These are phyloP conservation scores for Drosophila longiperda DNA, from an alignment of 2,888 invertebrate genomes.

Conservation along the genomic window DNA sequence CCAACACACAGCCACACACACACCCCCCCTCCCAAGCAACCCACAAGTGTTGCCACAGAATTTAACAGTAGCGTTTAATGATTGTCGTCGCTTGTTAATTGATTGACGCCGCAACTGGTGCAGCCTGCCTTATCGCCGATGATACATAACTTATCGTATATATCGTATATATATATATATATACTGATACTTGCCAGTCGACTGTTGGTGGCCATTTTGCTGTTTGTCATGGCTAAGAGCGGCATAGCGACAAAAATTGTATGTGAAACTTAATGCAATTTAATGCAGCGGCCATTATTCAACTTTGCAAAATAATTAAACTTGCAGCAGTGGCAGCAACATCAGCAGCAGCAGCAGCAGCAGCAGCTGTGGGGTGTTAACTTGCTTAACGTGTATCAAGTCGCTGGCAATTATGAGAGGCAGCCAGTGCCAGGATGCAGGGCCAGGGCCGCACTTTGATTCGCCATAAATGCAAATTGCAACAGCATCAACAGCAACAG, in stretches of 20 bases:
- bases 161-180: background rate
- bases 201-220: constrained; percentile 66
- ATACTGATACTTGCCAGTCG: background rate
- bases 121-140: constrained; percentile 42
- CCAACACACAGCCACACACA: no score
- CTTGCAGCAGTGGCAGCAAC: constrained; percentile 31
- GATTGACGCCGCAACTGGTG: constrained; percentile 61
- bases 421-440: constrained; percentile 43
- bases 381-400: constrained; percentile 78
- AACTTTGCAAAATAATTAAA: constrained; percentile 65
- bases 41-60: background rate
- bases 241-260: constrained; percentile 54
- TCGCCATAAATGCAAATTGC: constrained; percentile 77
- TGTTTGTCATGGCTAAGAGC: constrained; percentile 49
- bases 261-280: constrained; percentile 68
- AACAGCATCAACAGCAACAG: constrained; percentile 24
- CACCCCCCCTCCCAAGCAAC: background rate
- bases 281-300: constrained; percentile 77
- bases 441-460: constrained; percentile 63
- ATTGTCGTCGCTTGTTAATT: constrained; percentile 51
- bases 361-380: constrained; percentile 75
- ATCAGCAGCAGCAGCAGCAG: constrained; percentile 20
- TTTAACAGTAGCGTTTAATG: constrained; percentile 33
- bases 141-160: constrained; percentile 9
- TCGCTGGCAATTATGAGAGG: constrained; percentile 69